Evolutionary conservation across 2,888 invertebrate species (phyloP).

Genomic region (Tinea trinotella): DNA sequence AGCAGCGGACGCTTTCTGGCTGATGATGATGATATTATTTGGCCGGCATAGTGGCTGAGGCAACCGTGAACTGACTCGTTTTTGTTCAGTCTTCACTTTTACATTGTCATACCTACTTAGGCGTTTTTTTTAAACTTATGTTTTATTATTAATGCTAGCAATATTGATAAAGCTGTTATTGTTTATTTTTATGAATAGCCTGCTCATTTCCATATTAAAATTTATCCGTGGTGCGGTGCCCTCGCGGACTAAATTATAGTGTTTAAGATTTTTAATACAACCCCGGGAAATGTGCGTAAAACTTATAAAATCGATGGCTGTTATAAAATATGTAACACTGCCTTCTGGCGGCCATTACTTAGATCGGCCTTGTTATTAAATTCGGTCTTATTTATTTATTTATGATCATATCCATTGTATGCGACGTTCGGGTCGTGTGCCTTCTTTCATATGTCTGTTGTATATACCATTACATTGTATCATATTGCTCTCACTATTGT

Average conservation of each 20-base stretch:
- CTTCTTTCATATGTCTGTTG: neutral
- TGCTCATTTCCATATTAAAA: conserved; percentile 43
- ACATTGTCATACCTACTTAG: no score
- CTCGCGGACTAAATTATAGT: conserved; percentile 59
- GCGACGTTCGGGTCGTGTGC: conserved; percentile 23
- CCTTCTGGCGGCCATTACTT: conserved; percentile 68
- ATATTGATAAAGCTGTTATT: conserved; percentile 16
- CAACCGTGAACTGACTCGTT: no score
- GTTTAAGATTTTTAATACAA: conserved; percentile 64
- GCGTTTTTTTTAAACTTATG: no score
- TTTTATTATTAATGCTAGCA: neutral
- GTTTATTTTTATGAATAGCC: conserved; percentile 19
- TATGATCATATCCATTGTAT: conserved; percentile 50
- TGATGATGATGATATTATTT: no score
- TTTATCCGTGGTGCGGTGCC: conserved; percentile 29
- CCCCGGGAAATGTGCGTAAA: conserved; percentile 65
- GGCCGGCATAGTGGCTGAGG: no score
- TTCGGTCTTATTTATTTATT: conserved; percentile 69
- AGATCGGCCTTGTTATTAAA: conserved; percentile 64
- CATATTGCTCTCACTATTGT: neutral
- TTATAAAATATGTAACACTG: conserved; percentile 62
- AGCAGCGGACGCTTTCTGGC: no score
- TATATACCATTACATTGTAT: neutral
- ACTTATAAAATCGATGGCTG: conserved; percentile 53
- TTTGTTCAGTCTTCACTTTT: no score